A percentile compares a stretch with the other conserved stretches of the same genome.
Evolutionary conservation across 1,140 invertebrate genomes (phyloP).

Genomic region (Kradibia gibbosae): DNA sequence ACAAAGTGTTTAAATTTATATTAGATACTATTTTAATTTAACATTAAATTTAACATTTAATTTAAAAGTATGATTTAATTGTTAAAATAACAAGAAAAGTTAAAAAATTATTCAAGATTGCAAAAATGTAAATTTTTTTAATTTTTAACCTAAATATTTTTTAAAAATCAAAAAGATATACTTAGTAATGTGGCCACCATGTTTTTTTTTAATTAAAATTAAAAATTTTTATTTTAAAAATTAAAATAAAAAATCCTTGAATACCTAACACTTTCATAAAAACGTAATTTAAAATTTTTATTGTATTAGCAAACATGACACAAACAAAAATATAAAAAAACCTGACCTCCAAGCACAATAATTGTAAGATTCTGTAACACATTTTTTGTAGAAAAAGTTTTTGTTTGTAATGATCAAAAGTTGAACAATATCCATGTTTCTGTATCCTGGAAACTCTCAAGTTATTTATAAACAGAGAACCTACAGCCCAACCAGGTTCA

Average conservation of each 20-base stretch:
- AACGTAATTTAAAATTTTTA: constrained; percentile 32
- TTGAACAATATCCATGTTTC: constrained; percentile 46
- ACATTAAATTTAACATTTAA: too few species aligned
- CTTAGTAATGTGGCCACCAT: constrained; percentile 22
- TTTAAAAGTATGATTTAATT: too few species aligned
- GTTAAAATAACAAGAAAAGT: too few species aligned
- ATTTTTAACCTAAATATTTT: not conserved
- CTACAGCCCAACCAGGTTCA: not conserved
- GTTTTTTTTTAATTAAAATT: too few species aligned
- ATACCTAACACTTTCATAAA: constrained; percentile 11
- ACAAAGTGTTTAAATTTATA: not conserved
- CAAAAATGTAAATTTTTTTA: not conserved
- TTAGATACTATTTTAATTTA: too few species aligned
- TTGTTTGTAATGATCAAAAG: constrained; percentile 39
- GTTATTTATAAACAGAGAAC: constrained; percentile 15
- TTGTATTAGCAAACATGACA: constrained; percentile 44
- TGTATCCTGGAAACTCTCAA: constrained; percentile 34
- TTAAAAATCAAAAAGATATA: too few species aligned
- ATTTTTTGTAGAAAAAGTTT: constrained; percentile 46
- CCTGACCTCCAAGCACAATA: constrained; percentile 47
- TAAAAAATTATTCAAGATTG: too few species aligned
- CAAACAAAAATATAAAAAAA: constrained; percentile 48
- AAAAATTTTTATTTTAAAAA: too few species aligned
- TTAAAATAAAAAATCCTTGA: too few species aligned
- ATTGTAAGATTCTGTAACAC: constrained; percentile 37